Evolutionary conservation across 1,140 invertebrate species (phyloP).

Genomic region (Branchinecta lindahli): DNA sequence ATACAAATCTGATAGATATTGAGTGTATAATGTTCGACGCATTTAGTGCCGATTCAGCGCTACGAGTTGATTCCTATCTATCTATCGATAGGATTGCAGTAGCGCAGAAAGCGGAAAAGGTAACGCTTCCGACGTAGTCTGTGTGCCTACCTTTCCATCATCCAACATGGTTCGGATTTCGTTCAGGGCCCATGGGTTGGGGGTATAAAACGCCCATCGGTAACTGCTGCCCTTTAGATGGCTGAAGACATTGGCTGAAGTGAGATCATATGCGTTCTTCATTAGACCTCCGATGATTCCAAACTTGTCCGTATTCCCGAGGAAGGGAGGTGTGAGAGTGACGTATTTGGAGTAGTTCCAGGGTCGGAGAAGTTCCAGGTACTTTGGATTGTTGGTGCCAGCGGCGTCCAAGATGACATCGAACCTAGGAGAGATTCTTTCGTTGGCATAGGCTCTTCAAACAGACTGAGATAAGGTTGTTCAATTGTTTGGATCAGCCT

Average conservation of each 20-base stretch:
- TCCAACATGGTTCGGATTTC: background rate
- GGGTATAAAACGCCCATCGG: background rate
- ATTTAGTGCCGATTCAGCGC: too few relatives aligned
- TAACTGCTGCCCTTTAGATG: background rate
- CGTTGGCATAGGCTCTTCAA: background rate
- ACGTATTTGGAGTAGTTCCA: background rate
- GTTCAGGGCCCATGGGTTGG: background rate
- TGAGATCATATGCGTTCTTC: background rate
- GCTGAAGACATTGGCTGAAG: background rate
- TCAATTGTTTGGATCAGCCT: too few relatives aligned
- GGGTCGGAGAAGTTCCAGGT: background rate
- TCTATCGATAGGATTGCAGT: too few relatives aligned
- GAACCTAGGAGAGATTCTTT: background rate
- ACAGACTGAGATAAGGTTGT: background rate
- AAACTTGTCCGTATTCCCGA: background rate
- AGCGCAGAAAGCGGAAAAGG: background rate
- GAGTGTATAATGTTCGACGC: too few relatives aligned
- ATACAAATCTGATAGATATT: too few relatives aligned
- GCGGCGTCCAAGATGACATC: background rate
- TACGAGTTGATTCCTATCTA: too few relatives aligned
- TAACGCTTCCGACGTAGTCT: background rate
- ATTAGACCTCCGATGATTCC: background rate
- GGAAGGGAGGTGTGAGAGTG: background rate
- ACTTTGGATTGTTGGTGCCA: constrained; percentile 1
- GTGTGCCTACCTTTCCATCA: background rate